Percentiles rank a stretch among this genome's conserved stretches.
These are phyloP conservation scores for Echeneis naucrates DNA, from an alignment of 2,797 vertebrate genomes.

Conservation along the genomic window DNA sequence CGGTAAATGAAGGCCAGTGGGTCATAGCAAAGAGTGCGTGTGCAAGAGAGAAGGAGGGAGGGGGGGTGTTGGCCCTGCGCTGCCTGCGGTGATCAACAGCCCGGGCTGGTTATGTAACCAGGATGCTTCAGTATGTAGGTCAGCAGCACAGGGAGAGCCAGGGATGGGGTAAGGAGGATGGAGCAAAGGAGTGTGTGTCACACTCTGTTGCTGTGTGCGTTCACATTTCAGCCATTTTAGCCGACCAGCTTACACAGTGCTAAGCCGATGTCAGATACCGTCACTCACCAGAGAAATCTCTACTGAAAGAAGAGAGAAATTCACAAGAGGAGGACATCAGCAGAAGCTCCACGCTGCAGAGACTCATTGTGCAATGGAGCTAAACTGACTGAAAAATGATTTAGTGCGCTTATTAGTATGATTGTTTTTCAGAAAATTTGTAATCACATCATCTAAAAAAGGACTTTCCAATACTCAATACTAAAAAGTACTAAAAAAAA, in stretches of 20 bases:
- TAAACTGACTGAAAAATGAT: conserved; percentile 24
- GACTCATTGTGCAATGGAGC: conserved; percentile 4
- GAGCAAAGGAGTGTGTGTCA: conserved; percentile 24
- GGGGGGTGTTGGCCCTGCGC: conserved; percentile 50
- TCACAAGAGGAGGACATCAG: not conserved
- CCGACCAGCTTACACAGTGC: conserved; percentile 7
- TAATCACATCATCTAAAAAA: too few relatives aligned
- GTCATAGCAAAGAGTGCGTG: not conserved
- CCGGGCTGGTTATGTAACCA: conserved; percentile 78
- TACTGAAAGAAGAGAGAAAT: conserved; percentile 18
- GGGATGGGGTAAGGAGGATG: conserved; percentile 60
- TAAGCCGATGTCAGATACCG: conserved; percentile 17
- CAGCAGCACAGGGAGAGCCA: conserved; percentile 74
- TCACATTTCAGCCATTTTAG: conserved; percentile 30
- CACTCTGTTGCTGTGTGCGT: conserved; percentile 13
- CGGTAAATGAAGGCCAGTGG: conserved; percentile 14
- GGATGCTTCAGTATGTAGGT: conserved; percentile 82
- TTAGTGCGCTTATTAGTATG: not conserved
- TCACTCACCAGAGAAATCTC: conserved; percentile 21
- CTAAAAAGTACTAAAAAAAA: too few relatives aligned
- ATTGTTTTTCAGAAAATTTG: conserved; percentile 19
- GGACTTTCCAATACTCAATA: too few relatives aligned
- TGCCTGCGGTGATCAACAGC: conserved; percentile 73
- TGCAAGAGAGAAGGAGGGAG: conserved; percentile 8
- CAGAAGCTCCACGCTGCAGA: not conserved